Evolutionary conservation across 1,140 invertebrate genomes (phyloP).

Genomic region (Drosophila tsacasi): DNA sequence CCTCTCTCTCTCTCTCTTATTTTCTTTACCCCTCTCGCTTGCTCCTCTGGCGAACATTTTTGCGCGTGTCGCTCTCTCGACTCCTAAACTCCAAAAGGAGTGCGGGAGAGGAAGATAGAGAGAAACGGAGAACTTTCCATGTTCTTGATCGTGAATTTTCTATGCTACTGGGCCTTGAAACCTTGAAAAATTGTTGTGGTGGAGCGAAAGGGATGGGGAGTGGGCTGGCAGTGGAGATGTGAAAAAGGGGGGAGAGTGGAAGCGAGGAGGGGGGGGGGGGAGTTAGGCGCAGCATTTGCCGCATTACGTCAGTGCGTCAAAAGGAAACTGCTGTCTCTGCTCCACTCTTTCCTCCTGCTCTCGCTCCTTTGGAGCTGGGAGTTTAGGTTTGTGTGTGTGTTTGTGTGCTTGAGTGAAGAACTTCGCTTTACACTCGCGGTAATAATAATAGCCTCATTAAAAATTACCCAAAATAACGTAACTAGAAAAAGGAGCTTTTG

Average conservation of each 20-base stretch:
- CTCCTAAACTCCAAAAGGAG: conserved; percentile 19
- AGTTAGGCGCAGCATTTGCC: conserved; percentile 70
- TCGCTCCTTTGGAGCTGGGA: conserved; percentile 30
- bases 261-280: conserved; percentile 26
- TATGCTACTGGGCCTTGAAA: conserved; percentile 84
- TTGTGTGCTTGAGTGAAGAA: conserved; percentile 9
- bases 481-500: no score
- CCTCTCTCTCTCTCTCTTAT: not conserved
- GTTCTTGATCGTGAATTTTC: conserved; percentile 85
- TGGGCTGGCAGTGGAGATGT: not conserved
- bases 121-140: conserved; percentile 73
- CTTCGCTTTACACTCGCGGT: conserved; percentile 2
- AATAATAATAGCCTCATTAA: not conserved
- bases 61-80: conserved; percentile 78
- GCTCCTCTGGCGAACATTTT: conserved; percentile 22
- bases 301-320: conserved; percentile 78
- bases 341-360: conserved; percentile 29
- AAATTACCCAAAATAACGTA: no score
- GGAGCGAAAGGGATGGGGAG: conserved; percentile 5
- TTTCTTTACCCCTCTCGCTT: not conserved
- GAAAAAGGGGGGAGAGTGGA: not conserved
- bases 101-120: conserved; percentile 7
- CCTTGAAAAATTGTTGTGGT: conserved; percentile 69
- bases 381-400: not conserved
- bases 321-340: conserved; percentile 67